phyloP scores from a whole-genome alignment of 2,797 vertebrate species.

The Pelobates cultripes region DNA sequence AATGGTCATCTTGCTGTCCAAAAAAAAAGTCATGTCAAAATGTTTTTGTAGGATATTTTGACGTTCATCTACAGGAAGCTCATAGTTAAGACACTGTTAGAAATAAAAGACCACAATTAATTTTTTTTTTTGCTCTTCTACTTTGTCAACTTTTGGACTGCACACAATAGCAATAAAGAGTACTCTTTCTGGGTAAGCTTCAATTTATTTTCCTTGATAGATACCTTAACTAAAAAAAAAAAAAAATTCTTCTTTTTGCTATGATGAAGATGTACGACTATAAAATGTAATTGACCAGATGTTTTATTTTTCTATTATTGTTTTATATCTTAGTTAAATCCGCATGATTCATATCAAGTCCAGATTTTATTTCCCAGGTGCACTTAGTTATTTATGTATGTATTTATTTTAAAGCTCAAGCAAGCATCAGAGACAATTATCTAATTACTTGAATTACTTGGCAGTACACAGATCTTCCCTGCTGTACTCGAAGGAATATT shows the following conservation, averaged over 20 bases:
- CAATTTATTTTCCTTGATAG: conserved; percentile 41
- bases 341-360: conserved; percentile 49
- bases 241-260: neutral
- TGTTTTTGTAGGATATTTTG: neutral
- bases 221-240: conserved; percentile 33
- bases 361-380: conserved; percentile 52
- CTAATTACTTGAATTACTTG: conserved; percentile 52
- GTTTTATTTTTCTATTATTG: conserved; percentile 53
- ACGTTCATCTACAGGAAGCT: conserved; percentile 19
- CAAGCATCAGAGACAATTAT: conserved; percentile 53
- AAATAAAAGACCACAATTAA: neutral
- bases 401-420: conserved; percentile 52
- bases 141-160: conserved; percentile 31
- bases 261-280: conserved; percentile 52
- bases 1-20: too few species aligned
- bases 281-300: conserved; percentile 54
- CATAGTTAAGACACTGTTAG: conserved; percentile 20
- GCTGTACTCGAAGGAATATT: conserved; percentile 39
- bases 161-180: conserved; percentile 37
- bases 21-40: too few species aligned
- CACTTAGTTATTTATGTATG: conserved; percentile 50
- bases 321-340: conserved; percentile 47
- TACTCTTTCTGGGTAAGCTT: conserved; percentile 15
- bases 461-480: conserved; percentile 34
- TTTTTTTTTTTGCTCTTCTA: conserved; percentile 13